These are phyloP conservation scores for Hydractinia symbiolongicarpus DNA, from an alignment of 30 jellyfish, hydroid and myxozoan species.

Conservation along the genomic window DNA sequence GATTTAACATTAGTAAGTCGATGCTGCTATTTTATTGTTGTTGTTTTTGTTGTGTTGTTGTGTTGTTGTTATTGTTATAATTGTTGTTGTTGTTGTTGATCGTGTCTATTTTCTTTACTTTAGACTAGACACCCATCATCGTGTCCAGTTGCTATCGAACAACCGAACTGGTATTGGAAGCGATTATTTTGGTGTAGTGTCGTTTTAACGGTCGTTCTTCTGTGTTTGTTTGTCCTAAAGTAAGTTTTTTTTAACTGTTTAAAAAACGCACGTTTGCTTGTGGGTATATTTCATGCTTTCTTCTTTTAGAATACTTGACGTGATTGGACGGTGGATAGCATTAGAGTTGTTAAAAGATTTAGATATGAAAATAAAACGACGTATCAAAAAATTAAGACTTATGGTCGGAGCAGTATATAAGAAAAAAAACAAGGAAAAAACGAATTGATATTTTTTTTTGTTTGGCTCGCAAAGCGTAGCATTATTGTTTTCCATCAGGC, in stretches of 20 bases:
- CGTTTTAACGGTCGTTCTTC: constrained; percentile 7
- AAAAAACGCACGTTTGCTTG: neutral
- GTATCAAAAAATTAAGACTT: constrained; percentile 49
- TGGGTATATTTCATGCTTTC: neutral
- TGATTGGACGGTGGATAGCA: constrained; percentile 61
- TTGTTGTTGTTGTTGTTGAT: neutral
- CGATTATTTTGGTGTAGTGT: constrained; percentile 75
- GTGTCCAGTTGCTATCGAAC: constrained; percentile 86
- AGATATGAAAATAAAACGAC: constrained; percentile 67
- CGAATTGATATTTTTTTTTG: no score
- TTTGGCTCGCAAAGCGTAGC: no score
- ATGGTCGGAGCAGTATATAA: neutral
- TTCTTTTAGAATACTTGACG: constrained; percentile 47
- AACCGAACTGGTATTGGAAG: constrained; percentile 96
- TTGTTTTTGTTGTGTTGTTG: no score
- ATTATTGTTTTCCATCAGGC: no score
- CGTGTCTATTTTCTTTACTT: neutral
- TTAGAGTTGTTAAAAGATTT: constrained; percentile 70
- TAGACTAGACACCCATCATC: constrained; percentile 63
- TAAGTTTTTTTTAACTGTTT: neutral
- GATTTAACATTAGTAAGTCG: constrained; percentile 19
- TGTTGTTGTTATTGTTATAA: neutral
- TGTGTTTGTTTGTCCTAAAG: neutral
- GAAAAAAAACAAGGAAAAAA: no score
- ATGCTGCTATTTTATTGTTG: no score